These are phyloP conservation scores for Ramphastos sulfuratus DNA, from an alignment of 2,113 vertebrate species.

Conservation along the genomic window DNA sequence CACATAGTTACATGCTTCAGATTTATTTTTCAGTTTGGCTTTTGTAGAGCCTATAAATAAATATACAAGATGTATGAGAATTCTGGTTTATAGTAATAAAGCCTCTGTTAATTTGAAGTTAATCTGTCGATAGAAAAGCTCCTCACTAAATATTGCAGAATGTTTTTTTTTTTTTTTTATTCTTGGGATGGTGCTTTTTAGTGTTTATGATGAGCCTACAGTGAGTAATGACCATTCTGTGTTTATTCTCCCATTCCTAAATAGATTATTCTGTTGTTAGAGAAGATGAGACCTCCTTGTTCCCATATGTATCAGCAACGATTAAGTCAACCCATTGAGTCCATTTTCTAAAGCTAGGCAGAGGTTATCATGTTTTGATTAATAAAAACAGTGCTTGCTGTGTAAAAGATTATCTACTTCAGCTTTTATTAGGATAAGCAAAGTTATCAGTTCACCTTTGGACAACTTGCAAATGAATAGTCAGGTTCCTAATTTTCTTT, in stretches of 20 bases:
- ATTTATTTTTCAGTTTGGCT: neutral
- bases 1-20: neutral
- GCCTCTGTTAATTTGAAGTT: neutral
- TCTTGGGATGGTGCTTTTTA: neutral
- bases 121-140: neutral
- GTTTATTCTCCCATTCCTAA: neutral
- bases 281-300: neutral
- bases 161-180: neutral
- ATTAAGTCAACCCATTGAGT: neutral
- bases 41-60: neutral
- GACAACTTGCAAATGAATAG: neutral
- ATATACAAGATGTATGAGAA: neutral
- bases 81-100: neutral
- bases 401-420: conserved; percentile 4
- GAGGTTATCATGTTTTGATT: conserved; percentile 17
- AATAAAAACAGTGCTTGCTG: neutral
- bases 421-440: neutral
- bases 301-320: neutral
- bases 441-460: neutral
- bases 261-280: neutral
- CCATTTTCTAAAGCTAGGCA: neutral
- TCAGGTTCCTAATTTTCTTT: neutral
- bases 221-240: neutral
- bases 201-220: neutral
- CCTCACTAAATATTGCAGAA: neutral